Evolutionary conservation across 2,888 invertebrate species (phyloP).

Genomic region (Cheilosia variabilis): DNA sequence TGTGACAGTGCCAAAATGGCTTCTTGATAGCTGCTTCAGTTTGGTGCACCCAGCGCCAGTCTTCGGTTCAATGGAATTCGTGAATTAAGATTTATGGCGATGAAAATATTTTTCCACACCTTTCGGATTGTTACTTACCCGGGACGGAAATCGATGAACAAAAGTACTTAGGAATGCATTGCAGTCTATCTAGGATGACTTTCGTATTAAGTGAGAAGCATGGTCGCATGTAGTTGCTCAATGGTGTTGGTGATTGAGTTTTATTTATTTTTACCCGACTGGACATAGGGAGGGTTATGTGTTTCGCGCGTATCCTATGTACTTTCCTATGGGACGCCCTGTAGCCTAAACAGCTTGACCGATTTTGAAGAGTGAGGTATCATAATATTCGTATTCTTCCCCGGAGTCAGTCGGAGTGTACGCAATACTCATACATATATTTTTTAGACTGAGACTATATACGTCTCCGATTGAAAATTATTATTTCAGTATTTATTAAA

Average conservation of each 20-base stretch:
- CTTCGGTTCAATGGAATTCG: constrained; percentile 36
- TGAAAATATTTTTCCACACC: constrained; percentile 75
- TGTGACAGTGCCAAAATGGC: constrained; percentile 67
- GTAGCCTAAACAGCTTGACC: too few relatives aligned
- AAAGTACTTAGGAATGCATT: constrained; percentile 60
- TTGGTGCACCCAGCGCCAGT: constrained; percentile 40
- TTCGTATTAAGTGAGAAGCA: not conserved
- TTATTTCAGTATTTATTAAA: too few relatives aligned
- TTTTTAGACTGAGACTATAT: too few relatives aligned
- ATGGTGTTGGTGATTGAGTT: not conserved
- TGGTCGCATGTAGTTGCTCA: constrained; percentile 3
- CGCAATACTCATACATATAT: too few relatives aligned
- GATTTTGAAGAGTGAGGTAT: too few relatives aligned
- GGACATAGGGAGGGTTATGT: too few relatives aligned
- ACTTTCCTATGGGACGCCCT: too few relatives aligned
- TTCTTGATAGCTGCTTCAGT: constrained; percentile 59
- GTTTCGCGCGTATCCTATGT: too few relatives aligned
- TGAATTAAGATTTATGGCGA: constrained; percentile 75
- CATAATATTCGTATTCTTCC: too few relatives aligned
- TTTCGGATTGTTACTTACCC: constrained; percentile 68
- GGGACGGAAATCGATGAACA: constrained; percentile 64
- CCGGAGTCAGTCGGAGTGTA: too few relatives aligned
- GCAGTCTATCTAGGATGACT: constrained; percentile 30
- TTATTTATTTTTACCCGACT: too few relatives aligned
- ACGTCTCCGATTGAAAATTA: too few relatives aligned